These are phyloP conservation scores for Subacronicta megacephala DNA, from an alignment of 2,888 invertebrate species.

Conservation along the genomic window DNA sequence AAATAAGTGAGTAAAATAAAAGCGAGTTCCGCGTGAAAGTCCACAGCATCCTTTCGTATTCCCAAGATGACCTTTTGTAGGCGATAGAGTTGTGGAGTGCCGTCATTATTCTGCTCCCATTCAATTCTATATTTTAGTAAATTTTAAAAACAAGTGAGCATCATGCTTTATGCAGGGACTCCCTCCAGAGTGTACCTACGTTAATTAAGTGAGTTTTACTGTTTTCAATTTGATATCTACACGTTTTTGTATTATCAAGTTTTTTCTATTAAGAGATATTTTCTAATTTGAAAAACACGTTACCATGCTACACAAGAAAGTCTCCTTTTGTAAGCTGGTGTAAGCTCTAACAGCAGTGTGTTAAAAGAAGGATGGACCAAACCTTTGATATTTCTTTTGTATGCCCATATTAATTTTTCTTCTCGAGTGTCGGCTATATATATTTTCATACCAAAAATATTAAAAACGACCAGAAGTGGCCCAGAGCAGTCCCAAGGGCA, in stretches of 20 bases:
- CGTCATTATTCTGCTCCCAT: conserved; percentile 81
- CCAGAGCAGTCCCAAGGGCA: no score
- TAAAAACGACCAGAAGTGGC: no score
- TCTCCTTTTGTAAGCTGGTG: no score
- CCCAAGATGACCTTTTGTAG: conserved; percentile 84
- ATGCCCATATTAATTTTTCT: no score
- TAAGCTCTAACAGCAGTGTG: no score
- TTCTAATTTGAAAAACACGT: no score
- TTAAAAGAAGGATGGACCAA: no score
- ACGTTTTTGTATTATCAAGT: conserved; percentile 22
- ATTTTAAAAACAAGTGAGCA: conserved; percentile 71
- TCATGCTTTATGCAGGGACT: conserved; percentile 50
- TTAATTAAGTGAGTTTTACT: conserved; percentile 46
- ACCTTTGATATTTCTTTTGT: no score
- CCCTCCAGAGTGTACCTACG: conserved; percentile 35
- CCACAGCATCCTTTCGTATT: conserved; percentile 65
- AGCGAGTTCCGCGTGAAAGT: conserved; percentile 30
- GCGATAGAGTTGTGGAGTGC: conserved; percentile 76
- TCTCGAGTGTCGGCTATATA: no score
- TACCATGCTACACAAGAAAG: no score
- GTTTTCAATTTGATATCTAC: background rate
- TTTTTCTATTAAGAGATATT: no score
- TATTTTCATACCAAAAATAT: no score
- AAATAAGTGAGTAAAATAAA: background rate
- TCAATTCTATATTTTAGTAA: conserved; percentile 80